Conservation (phyloP, 2,113 vertebrate species). For the Burhinus bistriatus region DNA sequence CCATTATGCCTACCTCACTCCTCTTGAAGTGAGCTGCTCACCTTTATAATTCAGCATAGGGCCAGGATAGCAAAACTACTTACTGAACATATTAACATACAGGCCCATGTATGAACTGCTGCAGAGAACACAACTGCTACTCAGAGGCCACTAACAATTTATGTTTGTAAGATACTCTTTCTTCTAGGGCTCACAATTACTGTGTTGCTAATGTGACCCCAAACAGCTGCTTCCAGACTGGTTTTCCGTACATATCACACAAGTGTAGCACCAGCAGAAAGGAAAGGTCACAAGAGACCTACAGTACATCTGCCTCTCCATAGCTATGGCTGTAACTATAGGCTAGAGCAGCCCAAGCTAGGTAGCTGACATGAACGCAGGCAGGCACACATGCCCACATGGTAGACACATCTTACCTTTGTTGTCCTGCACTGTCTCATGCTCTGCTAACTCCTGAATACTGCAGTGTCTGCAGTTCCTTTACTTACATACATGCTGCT, state of each 20-base stretch:
- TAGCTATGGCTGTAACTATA: neutral
- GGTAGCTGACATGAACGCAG: neutral
- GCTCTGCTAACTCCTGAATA: neutral
- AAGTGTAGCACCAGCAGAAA: neutral
- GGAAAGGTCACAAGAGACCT: neutral
- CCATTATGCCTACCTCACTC: neutral
- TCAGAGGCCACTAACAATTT: neutral
- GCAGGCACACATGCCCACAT: neutral
- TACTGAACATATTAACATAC: neutral
- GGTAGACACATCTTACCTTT: no score
- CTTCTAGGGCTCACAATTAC: neutral
- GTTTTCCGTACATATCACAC: neutral
- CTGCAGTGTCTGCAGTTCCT: neutral
- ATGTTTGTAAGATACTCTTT: neutral
- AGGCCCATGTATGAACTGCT: neutral
- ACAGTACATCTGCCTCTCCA: fast-evolving
- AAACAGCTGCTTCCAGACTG: neutral
- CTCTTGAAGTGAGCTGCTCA: neutral
- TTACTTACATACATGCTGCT: neutral
- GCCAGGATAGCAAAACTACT: neutral
- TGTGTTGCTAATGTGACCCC: neutral
- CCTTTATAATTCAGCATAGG: neutral
- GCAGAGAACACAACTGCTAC: neutral
- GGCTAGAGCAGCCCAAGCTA: neutral
- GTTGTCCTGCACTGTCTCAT: no score